Percentiles rank a stretch among this genome's conserved stretches.
Conservation (phyloP, 2,888 invertebrate species). For the Omphaloscelis lunosa region DNA sequence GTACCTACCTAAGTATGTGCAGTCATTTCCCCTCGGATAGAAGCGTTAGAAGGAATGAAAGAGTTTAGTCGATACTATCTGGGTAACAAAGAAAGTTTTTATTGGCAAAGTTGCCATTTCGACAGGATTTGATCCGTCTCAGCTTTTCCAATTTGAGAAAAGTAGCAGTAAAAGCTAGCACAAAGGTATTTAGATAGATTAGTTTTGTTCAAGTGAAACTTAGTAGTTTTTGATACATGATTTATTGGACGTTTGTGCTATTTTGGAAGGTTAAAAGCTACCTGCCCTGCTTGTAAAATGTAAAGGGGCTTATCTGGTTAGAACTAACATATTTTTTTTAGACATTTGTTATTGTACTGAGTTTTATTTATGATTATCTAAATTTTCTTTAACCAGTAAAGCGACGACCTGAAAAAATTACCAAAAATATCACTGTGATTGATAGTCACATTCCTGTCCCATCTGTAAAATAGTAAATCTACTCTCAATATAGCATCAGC, state of each 20-base stretch:
- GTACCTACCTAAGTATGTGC: slow-evolving; percentile 55
- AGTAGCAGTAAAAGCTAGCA: slow-evolving; percentile 80
- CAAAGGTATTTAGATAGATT: slow-evolving; percentile 69
- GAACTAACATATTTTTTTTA: background rate
- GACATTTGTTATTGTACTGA: background rate
- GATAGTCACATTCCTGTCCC: background rate
- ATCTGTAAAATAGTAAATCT: slow-evolving; percentile 61
- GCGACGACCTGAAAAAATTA: background rate
- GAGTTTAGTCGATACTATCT: slow-evolving; percentile 86
- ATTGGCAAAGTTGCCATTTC: slow-evolving; percentile 83
- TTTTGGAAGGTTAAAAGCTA: background rate
- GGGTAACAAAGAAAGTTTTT: slow-evolving; percentile 90
- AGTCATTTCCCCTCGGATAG: slow-evolving; percentile 75
- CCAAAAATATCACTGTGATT: background rate
- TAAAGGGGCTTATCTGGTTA: background rate
- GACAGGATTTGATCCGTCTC: slow-evolving; percentile 81
- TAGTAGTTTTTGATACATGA: slow-evolving; percentile 41
- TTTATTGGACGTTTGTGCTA: slow-evolving; percentile 21
- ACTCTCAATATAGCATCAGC: slow-evolving; percentile 70
- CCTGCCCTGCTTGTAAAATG: background rate
- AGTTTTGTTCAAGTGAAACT: slow-evolving; percentile 64
- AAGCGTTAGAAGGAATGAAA: slow-evolving; percentile 78
- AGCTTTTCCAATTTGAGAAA: slow-evolving; percentile 87
- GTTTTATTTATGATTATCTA: background rate
- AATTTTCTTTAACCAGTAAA: background rate